A percentile compares a stretch with the other conserved stretches of the same genome.
Conservation (phyloP, 2,888 invertebrate species). For the Drosophila phalerata region DNA sequence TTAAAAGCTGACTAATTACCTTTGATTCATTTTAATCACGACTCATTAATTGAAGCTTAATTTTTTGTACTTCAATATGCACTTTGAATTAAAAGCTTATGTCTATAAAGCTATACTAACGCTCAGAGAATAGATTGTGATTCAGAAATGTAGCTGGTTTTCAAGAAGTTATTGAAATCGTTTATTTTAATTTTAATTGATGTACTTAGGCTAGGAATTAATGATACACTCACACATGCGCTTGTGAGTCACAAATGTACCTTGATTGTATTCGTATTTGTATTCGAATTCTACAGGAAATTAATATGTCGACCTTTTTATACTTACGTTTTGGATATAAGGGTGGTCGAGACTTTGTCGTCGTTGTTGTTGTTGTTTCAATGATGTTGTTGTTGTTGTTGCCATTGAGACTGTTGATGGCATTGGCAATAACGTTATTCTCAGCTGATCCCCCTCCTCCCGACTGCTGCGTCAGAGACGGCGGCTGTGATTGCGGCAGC, state of each 20-base stretch:
- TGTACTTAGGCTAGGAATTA: not conserved
- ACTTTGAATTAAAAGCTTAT: conserved; percentile 1
- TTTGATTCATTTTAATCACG: conserved; percentile 6
- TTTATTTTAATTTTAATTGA: not conserved
- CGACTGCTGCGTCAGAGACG: conserved; percentile 16
- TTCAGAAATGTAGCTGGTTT: conserved; percentile 2
- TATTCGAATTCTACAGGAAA: not conserved
- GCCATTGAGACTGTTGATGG: conserved; percentile 55
- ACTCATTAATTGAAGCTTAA: not conserved
- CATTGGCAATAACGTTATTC: conserved; percentile 37
- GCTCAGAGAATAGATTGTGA: not conserved
- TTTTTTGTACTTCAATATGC: too few relatives aligned
- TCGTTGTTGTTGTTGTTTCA: conserved; percentile 43
- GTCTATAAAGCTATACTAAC: conserved; percentile 1
- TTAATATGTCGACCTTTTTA: not conserved
- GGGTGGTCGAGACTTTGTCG: conserved; percentile 67
- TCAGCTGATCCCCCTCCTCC: conserved; percentile 23
- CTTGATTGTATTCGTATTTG: not conserved
- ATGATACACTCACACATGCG: conserved; percentile 1
- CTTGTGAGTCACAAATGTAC: not conserved
- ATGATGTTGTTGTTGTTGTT: conserved; percentile 36
- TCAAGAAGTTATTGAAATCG: not conserved
- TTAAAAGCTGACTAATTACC: not conserved
- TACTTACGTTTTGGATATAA: conserved; percentile 80
- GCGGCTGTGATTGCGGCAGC: conserved; percentile 42